phyloP scores from a whole-genome alignment of 2,888 invertebrate species.

The Trisateles emortualis region DNA sequence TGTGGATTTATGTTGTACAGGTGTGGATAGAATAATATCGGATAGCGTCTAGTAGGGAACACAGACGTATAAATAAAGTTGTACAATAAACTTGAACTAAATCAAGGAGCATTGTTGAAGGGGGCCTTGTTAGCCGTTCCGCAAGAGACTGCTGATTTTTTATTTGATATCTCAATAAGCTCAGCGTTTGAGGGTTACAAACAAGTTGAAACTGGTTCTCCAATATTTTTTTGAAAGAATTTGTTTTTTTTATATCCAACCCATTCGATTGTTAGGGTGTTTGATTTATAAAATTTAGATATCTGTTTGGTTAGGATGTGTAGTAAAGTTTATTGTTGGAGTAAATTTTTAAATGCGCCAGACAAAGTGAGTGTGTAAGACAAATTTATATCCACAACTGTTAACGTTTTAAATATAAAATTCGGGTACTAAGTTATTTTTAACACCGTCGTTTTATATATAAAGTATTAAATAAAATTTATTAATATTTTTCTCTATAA shows the following conservation, averaged over 20 bases:
- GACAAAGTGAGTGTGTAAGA: constrained; percentile 47
- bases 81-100: constrained; percentile 83
- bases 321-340: constrained; percentile 68
- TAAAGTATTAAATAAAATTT: too few species aligned
- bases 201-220: constrained; percentile 60
- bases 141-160: constrained; percentile 83
- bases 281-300: constrained; percentile 81
- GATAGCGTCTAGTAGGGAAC: constrained; percentile 71
- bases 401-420: constrained; percentile 31
- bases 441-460: constrained; percentile 39
- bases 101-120: constrained; percentile 84
- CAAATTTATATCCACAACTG: constrained; percentile 44
- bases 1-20: constrained; percentile 31
- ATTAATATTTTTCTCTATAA: too few species aligned
- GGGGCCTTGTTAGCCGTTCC: constrained; percentile 75
- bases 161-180: constrained; percentile 86
- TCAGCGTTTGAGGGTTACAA: constrained; percentile 72
- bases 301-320: constrained; percentile 67
- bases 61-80: constrained; percentile 82
- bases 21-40: constrained; percentile 57
- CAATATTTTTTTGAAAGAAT: constrained; percentile 62
- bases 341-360: constrained; percentile 54
- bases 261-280: constrained; percentile 58
- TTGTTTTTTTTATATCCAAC: constrained; percentile 53
- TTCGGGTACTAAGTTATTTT: constrained; percentile 20